Evolutionary conservation across 2,888 invertebrate species (phyloP), one percentile per base, ranked within the genome.

Genomic region (Arenicola marina): DNA sequence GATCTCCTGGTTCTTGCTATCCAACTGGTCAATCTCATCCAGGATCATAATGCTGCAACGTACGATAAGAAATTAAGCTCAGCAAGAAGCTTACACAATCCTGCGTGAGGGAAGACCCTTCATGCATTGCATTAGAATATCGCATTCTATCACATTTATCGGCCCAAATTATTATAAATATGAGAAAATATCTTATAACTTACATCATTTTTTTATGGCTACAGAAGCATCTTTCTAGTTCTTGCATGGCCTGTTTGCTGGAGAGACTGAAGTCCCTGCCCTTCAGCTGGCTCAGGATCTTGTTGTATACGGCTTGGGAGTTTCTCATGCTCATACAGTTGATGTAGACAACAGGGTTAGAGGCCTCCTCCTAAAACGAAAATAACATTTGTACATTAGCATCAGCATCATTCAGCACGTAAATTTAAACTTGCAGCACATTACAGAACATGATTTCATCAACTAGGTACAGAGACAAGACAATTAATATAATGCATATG

Each of bases 21-120:
- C 91, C 44, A 99, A 84, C 80, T 97, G 95, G 83, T 99, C 98
- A 64, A 98, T 91, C 86, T 98, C 98, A 82, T 98, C 98, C 63
- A 99, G 81, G 15, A 98, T 90, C 69, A 97, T 82, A 26, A 97
- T 69, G 51, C 81, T 82, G 72, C 1, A 71, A 71, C 45, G 32
- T 54, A 44, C 32, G 48, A 31, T 53, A 53, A 28, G 4, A 33
- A 57, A 18, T 28, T 38, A 56, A 18, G 7, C 11, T 18, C 21
- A 56, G 28, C 44, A 15, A 15, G 4, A n/a, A 7, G 7, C 24
- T n/a, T n/a, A n/a, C n/a, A n/a, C n/a, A n/a, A n/a, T n/a, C n/a
- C n/a, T n/a, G n/a, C n/a, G n/a, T n/a, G n/a, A n/a, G n/a, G n/a
- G n/a, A n/a, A n/a, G n/a, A n/a, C n/a, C n/a, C n/a, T n/a, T n/a